phyloP scores from a whole-genome alignment of 2,113 vertebrate genomes.

The Condylura cristata region DNA sequence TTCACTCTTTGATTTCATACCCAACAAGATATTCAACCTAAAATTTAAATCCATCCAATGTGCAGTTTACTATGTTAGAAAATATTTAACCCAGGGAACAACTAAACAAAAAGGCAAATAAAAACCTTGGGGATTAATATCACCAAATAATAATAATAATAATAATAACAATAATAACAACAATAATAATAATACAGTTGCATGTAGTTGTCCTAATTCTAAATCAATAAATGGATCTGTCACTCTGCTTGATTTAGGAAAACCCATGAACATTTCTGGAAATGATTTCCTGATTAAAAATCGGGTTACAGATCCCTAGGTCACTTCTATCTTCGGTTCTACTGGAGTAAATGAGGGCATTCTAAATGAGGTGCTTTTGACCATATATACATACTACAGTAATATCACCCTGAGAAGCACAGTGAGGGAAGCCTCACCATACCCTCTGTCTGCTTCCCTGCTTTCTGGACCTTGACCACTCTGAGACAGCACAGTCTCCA shows the following conservation, averaged over 20 bases:
- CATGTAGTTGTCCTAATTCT: not conserved
- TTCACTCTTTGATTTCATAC: not conserved
- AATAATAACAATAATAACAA: too few species aligned
- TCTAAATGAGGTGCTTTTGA: not conserved
- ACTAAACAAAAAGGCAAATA: not conserved
- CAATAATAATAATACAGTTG: too few species aligned
- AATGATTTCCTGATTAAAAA: not conserved
- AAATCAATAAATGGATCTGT: not conserved
- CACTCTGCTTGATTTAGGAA: not conserved
- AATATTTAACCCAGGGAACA: not conserved
- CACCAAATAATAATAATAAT: too few species aligned
- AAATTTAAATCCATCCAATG: not conserved
- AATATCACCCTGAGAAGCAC: not conserved
- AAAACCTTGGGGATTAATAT: not conserved
- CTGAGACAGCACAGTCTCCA: not conserved
- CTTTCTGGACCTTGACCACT: not conserved
- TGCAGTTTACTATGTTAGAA: not conserved
- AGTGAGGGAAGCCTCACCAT: too few species aligned
- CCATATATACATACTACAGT: rapidly evolving
- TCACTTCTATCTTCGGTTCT: not conserved
- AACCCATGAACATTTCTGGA: not conserved
- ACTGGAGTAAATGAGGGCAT: not conserved
- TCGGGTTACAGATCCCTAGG: not conserved
- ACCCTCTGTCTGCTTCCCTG: rapidly evolving
- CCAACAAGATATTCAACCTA: not conserved